Conservation (phyloP, 2,888 invertebrate genomes). For the Cryptus viduatorius region DNA sequence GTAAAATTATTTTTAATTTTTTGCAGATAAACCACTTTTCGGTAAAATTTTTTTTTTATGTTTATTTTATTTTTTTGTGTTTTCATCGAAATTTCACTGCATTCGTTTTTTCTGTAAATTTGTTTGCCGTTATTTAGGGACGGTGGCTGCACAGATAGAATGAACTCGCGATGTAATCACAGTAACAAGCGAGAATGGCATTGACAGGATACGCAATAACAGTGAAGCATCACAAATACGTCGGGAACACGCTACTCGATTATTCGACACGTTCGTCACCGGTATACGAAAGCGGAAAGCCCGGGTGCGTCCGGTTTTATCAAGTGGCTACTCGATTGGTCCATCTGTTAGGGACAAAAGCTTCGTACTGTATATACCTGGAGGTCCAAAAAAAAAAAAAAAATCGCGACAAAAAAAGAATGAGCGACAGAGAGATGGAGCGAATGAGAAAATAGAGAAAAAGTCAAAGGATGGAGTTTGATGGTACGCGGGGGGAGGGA, state of each 20-base stretch:
- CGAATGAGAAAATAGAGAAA: not conserved
- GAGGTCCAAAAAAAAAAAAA: conserved; percentile 17
- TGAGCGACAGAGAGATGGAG: not conserved
- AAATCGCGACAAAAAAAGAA: conserved; percentile 9
- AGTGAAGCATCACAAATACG: conserved; percentile 14
- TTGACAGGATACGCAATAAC: conserved; percentile 19
- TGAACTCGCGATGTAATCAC: conserved; percentile 27
- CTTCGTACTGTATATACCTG: conserved; percentile 19
- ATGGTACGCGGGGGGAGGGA: conserved; percentile 23
- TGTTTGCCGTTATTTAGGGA: not conserved
- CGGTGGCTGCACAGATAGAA: conserved; percentile 3
- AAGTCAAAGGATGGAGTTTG: conserved; percentile 26
- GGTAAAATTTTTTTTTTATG: too few species aligned
- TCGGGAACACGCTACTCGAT: conserved; percentile 42
- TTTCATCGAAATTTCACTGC: not conserved
- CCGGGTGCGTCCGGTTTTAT: conserved; percentile 47
- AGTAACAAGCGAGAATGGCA: conserved; percentile 30
- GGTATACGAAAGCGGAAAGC: conserved; percentile 41
- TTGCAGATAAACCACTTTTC: too few species aligned
- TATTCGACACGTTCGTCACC: conserved; percentile 41
- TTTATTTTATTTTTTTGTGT: not conserved
- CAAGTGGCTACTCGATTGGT: conserved; percentile 53
- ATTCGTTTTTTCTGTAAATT: not conserved
- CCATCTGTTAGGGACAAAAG: conserved; percentile 60
- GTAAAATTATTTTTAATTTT: too few species aligned